phyloP scores from a whole-genome alignment of 2,888 invertebrate genomes.

The Ichneumoninae sp. region DNA sequence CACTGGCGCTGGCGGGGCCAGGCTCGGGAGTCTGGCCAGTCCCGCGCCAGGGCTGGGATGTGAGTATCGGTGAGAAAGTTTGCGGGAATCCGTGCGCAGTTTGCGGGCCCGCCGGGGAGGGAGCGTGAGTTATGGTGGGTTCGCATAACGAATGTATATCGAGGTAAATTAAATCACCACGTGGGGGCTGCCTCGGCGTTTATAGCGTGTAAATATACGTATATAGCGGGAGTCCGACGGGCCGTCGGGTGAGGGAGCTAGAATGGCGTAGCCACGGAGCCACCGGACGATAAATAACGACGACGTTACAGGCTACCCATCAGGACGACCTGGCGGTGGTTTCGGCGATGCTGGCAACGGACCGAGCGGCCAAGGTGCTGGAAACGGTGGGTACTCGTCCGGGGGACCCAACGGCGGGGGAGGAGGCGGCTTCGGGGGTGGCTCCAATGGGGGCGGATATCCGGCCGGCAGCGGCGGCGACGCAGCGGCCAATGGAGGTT shows the following conservation, averaged over 20 bases:
- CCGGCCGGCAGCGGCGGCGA: slow-evolving; percentile 82
- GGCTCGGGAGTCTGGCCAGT: background rate
- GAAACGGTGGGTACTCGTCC: slow-evolving; percentile 78
- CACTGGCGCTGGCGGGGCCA: too few relatives aligned
- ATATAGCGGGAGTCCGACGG: background rate
- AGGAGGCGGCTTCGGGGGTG: slow-evolving; percentile 68
- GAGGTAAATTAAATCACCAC: slow-evolving; percentile 64
- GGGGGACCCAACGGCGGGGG: slow-evolving; percentile 75
- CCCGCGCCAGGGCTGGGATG: slow-evolving; percentile 2
- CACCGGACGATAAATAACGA: slow-evolving; percentile 64
- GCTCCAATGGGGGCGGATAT: slow-evolving; percentile 74
- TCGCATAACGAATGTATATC: slow-evolving; percentile 65
- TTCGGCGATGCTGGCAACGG: slow-evolving; percentile 59
- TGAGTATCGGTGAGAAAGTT: slow-evolving; percentile 43
- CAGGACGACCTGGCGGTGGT: slow-evolving; percentile 71
- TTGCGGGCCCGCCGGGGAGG: slow-evolving; percentile 10
- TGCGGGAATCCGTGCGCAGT: slow-evolving; percentile 26
- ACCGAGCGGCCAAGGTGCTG: slow-evolving; percentile 63
- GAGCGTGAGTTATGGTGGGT: slow-evolving; percentile 62
- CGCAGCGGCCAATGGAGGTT: slow-evolving; percentile 82
- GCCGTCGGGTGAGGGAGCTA: slow-evolving; percentile 15
- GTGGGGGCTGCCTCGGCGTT: slow-evolving; percentile 31
- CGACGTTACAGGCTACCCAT: slow-evolving; percentile 71
- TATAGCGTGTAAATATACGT: slow-evolving; percentile 13
- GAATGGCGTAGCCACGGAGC: slow-evolving; percentile 43